A percentile compares a stretch with the other conserved stretches of the same genome.
Evolutionary conservation across 2,888 invertebrate genomes (phyloP).

Genomic region (Mimas tiliae): DNA sequence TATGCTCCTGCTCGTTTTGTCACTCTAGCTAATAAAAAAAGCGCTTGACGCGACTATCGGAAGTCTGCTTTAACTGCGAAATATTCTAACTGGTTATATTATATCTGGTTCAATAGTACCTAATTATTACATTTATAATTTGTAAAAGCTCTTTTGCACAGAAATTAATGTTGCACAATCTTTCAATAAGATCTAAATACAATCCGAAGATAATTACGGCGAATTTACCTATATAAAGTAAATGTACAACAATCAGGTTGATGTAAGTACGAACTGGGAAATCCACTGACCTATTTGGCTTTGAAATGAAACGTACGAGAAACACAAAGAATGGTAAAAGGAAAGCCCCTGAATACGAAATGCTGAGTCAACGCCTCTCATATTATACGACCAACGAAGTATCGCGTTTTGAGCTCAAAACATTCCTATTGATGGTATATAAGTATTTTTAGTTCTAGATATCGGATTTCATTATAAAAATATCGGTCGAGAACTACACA

Average conservation of each 20-base stretch:
- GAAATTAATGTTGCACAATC: no score
- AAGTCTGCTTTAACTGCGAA: no score
- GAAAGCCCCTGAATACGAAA: slow-evolving; percentile 66
- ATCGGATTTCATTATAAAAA: not conserved
- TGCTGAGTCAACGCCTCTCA: slow-evolving; percentile 66
- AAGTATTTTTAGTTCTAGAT: not conserved
- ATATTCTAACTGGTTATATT: not conserved
- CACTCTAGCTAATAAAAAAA: no score
- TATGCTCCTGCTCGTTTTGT: no score
- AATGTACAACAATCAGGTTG: slow-evolving; percentile 48
- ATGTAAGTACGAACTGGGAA: slow-evolving; percentile 58
- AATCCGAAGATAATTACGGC: no score
- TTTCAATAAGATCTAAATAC: no score
- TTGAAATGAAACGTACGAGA: slow-evolving; percentile 70
- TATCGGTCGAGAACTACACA: not conserved
- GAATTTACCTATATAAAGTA: slow-evolving; percentile 31
- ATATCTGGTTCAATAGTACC: not conserved
- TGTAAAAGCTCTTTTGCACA: no score
- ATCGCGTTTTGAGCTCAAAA: slow-evolving; percentile 14
- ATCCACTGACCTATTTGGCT: slow-evolving; percentile 75
- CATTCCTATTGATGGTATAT: slow-evolving; percentile 12
- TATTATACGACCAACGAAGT: slow-evolving; percentile 44
- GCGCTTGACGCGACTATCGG: no score
- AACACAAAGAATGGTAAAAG: slow-evolving; percentile 66
- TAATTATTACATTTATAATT: no score